phyloP scores from a whole-genome alignment of 1,140 invertebrate genomes.

The Episyrphus balteatus region DNA sequence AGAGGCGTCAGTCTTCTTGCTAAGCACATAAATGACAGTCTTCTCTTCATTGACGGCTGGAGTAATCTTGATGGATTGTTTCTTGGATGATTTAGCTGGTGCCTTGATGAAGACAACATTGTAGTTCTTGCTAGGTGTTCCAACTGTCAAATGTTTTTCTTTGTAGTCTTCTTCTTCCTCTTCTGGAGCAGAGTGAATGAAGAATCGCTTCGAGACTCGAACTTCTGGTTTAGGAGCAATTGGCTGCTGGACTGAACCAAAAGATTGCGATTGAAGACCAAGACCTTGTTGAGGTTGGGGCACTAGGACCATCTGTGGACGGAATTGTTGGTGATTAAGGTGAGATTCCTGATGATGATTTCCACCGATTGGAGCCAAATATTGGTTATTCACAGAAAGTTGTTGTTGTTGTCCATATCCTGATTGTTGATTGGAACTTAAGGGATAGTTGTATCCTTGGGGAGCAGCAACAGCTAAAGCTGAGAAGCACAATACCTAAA shows the following conservation, averaged over 20 bases:
- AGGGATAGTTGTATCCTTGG: conserved; percentile 7
- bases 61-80: conserved; percentile 47
- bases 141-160: conserved; percentile 4
- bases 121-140: conserved; percentile 59
- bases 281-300: background rate
- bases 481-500: conserved; percentile 5
- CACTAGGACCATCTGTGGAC: background rate
- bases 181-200: conserved; percentile 11
- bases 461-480: conserved; percentile 2
- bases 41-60: conserved; percentile 57
- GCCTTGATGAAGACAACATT: conserved; percentile 77
- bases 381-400: background rate
- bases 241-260: background rate
- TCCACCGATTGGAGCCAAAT: too few species aligned
- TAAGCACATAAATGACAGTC: conserved; percentile 68
- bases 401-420: background rate
- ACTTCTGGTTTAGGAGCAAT: background rate
- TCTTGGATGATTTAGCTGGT: conserved; percentile 51
- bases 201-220: conserved; percentile 11
- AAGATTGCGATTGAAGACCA: background rate
- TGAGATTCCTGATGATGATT: background rate
- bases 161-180: conserved; percentile 5
- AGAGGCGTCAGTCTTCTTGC: conserved; percentile 43
- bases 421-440: background rate
- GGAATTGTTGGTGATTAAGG: background rate